Evolutionary conservation across 2,113 vertebrate genomes (phyloP), one percentile per base, ranked within the genome.

Genomic region (Grus americana): DNA sequence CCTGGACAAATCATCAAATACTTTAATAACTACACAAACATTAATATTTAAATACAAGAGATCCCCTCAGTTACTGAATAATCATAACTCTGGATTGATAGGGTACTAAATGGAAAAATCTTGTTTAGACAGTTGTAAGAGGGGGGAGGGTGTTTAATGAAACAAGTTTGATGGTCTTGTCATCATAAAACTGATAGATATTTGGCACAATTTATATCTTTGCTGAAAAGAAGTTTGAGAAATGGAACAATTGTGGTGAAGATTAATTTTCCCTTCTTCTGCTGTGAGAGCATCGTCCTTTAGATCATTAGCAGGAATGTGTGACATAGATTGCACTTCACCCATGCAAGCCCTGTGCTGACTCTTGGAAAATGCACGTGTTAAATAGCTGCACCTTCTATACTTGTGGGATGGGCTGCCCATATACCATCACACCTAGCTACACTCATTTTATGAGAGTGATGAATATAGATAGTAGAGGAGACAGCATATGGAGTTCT

Each of bases 21-120:
- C 97, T 98, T 97, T 93, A 98, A 98, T 97, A 98, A 97, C 97
- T 97, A 96, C 90, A 97, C 95, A 98, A 98, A 98, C 97, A 98
- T 97, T 97, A 98, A 97, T 98, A 98, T 98, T 98, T 98, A 97
- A 97, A 98, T 97, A 97, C 95, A 95, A 88, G 94, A 94, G 93
- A 92, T 95, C 89, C 88, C 85, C 81, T 93, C 93, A 94, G 95
- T 97, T 97, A 95, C 61, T 92, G 96, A 95, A 97, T 97, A 96
- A 92, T 97, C 96, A 94, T 90, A 96, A 97, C 80, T 96, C 87
- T 96, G 95, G 93, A 97, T 96, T 97, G 97, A 97, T 97, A 95
- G 96, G 95, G 63, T 90, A 95, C 88, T 97, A 97, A 97, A 94
- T 97, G 90, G 97, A 94, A 97, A 98, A 97, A 97, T 96, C 93